These are phyloP conservation scores for Macrotis lagotis DNA, from an alignment of 2,113 vertebrate genomes.

Conservation along the genomic window DNA sequence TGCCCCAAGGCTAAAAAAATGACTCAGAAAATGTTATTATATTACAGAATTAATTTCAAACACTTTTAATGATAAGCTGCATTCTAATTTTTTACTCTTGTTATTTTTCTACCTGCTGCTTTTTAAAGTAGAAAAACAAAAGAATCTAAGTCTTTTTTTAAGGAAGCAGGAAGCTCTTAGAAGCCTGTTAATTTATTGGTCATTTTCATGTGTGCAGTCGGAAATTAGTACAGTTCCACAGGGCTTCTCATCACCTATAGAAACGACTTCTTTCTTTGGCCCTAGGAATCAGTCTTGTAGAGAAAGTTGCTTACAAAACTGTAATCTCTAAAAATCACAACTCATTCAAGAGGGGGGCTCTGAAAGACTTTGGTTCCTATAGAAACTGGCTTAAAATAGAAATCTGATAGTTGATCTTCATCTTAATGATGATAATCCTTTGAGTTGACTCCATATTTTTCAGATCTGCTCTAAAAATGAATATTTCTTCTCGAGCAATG, in stretches of 20 bases:
- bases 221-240: not conserved
- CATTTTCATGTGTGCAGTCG: not conserved
- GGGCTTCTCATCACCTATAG: not conserved
- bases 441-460: not conserved
- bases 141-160: not conserved
- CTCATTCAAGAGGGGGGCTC: not conserved
- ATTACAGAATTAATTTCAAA: not conserved
- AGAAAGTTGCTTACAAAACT: not conserved
- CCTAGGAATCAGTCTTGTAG: not conserved
- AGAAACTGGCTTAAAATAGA: not conserved
- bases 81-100: not conserved
- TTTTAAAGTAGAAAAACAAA: not conserved
- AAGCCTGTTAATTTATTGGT: not conserved
- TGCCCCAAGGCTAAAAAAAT: not conserved
- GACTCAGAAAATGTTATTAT: not conserved
- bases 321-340: not conserved
- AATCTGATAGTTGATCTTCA: not conserved
- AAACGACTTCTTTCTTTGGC: not conserved
- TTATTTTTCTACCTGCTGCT: not conserved
- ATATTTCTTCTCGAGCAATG: not conserved
- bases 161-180: not conserved
- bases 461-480: not conserved
- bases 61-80: not conserved
- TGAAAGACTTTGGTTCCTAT: not conserved
- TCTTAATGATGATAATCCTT: not conserved